Evolutionary conservation across 2,888 invertebrate genomes (phyloP), one percentile per base, ranked within the genome.

Genomic region (Crocallis elinguaria): DNA sequence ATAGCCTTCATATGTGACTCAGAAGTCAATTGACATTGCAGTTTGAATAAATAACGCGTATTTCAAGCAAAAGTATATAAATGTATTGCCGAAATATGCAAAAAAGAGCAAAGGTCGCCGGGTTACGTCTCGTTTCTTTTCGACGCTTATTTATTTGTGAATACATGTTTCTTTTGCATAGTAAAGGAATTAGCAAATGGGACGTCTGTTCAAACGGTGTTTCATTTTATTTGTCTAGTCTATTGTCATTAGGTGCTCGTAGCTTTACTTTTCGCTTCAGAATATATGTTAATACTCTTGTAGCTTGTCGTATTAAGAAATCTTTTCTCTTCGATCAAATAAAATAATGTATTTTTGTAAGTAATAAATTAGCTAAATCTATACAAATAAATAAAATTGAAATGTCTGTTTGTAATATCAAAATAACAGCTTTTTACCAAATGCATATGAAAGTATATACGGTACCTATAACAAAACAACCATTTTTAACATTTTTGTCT

Each of bases 1-100:
- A 39, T 21, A 21, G 25, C 25, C 23, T 42, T 46, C 27, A 32
- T 16, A 11, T 23, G 41, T 46, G 42, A 53, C 37, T 38, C 42
- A 43, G 32, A 35, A 42, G 42, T 43, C 48, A 43, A 42, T 48
- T 42, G 32, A 11, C 14, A 14, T 21, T 38, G 38, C 43, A 38
- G 5, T 37, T 37, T 46, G 46, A 36, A 52, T 46, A 46, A 36
- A 30, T 23, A 43, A 32, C 16, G 27, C 48, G 16, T 48, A 49
- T 54, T 39, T 44, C 33, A 33, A 19, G 27, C 53, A 38, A 44
- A 53, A 43, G 3, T 13, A 33, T 53, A 35, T 29, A 42, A 54
- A 62, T 52, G 37, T 44, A 58, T 51, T 49, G 37, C 38, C 38
- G 42, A 52, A 55, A 57, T 59, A 61, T 64, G 60, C 42, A 57